Percentiles rank a stretch among this genome's conserved stretches.
phyloP scores from a whole-genome alignment of 2,113 vertebrate genomes.

The Rostratula benghalensis region DNA sequence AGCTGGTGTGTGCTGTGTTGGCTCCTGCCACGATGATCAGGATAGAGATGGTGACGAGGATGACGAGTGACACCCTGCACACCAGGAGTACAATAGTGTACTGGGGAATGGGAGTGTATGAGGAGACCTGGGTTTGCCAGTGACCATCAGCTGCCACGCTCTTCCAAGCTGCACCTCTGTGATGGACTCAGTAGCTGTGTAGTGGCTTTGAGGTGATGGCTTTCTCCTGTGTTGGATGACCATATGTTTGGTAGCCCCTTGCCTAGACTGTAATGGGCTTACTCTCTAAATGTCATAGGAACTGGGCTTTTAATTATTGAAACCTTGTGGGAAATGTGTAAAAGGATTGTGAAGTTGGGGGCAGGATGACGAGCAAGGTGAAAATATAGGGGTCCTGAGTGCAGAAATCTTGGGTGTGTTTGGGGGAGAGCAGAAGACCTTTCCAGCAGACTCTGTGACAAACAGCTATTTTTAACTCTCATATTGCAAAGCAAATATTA shows the following conservation, averaged over 20 bases:
- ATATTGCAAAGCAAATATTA: constrained; percentile 65
- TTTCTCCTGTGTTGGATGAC: neutral
- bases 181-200: rapidly evolving
- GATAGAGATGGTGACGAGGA: rapidly evolving
- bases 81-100: neutral
- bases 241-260: neutral
- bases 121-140: neutral
- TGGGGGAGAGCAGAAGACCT: neutral
- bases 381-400: neutral
- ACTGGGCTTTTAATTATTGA: neutral
- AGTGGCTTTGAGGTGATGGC: neutral
- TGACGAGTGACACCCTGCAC: neutral
- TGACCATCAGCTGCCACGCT: neutral
- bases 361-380: neutral
- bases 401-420: neutral
- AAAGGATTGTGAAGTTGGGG: neutral
- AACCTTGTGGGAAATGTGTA: neutral
- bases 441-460: neutral
- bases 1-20: neutral
- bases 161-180: neutral
- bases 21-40: neutral
- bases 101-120: neutral
- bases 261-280: neutral
- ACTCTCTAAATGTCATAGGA: neutral
- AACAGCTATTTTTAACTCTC: constrained; percentile 62